These are phyloP conservation scores for Oreortyx pictus DNA, from an alignment of 2,797 vertebrate genomes.

Conservation along the genomic window DNA sequence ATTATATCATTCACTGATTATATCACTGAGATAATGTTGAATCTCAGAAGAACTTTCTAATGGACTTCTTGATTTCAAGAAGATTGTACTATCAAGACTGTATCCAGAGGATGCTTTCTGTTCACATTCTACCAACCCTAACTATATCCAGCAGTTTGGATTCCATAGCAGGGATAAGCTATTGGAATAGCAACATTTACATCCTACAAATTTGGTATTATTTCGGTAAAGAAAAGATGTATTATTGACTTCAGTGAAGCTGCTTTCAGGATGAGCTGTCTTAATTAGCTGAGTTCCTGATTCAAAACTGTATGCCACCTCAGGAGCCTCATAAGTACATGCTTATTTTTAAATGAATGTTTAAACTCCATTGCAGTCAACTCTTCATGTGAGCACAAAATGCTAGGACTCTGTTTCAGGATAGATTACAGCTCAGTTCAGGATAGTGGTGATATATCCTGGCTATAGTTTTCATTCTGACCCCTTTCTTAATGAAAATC, in stretches of 20 bases:
- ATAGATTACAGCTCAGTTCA: not conserved
- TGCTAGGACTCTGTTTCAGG: not conserved
- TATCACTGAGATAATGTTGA: not conserved
- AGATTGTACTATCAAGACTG: not conserved
- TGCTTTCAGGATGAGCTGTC: not conserved
- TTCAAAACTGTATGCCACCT: not conserved
- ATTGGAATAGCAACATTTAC: not conserved
- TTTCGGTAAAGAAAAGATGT: not conserved
- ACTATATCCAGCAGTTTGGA: not conserved
- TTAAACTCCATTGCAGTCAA: not conserved
- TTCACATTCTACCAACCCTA: not conserved
- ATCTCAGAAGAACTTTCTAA: not conserved
- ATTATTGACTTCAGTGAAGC: not conserved
- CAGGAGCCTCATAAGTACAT: not conserved
- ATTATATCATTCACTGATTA: rapidly evolving
- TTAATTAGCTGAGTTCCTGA: not conserved
- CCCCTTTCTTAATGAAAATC: not conserved
- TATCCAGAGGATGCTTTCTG: not conserved
- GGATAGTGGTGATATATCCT: not conserved
- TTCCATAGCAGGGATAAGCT: not conserved
- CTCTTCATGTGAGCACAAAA: too few species aligned
- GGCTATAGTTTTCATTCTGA: not conserved
- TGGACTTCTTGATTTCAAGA: not conserved
- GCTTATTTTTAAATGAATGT: not conserved
- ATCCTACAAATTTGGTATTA: not conserved